These are phyloP conservation scores for Ornithoptera priamus DNA, from an alignment of 2,888 invertebrate genomes.

Conservation along the genomic window DNA sequence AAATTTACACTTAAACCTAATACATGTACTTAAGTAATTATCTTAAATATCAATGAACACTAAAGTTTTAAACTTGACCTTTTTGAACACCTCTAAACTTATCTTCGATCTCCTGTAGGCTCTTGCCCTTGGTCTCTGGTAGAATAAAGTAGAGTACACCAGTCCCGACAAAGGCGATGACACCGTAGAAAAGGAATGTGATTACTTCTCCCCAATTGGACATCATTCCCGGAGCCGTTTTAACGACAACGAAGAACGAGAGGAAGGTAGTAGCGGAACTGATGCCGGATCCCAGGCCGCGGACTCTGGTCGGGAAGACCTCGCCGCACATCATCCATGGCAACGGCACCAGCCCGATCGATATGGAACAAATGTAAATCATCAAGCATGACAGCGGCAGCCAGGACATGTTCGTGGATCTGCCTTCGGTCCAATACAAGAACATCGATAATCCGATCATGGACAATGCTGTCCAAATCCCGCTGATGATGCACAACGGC, in stretches of 20 bases:
- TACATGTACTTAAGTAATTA: slow-evolving; percentile 39
- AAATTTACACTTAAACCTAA: slow-evolving; percentile 51
- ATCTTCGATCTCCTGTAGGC: slow-evolving; percentile 84
- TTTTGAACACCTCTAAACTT: slow-evolving; percentile 64
- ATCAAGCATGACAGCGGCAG: slow-evolving; percentile 75
- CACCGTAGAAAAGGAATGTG: slow-evolving; percentile 83
- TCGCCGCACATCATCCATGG: slow-evolving; percentile 89
- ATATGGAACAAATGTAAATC: slow-evolving; percentile 80
- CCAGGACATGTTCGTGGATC: slow-evolving; percentile 68
- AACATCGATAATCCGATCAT: slow-evolving; percentile 79
- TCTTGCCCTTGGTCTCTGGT: slow-evolving; percentile 86
- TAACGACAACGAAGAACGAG: slow-evolving; percentile 83
- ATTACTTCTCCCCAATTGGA: slow-evolving; percentile 75
- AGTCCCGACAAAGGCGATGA: slow-evolving; percentile 80
- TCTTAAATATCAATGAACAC: slow-evolving; percentile 31
- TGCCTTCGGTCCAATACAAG: slow-evolving; percentile 55
- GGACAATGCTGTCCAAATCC: slow-evolving; percentile 80
- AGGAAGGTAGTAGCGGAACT: slow-evolving; percentile 83
- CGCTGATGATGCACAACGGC: slow-evolving; percentile 83
- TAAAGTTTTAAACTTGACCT: slow-evolving; percentile 46
- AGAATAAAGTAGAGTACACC: slow-evolving; percentile 79
- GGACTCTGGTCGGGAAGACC: slow-evolving; percentile 81
- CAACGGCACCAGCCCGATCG: slow-evolving; percentile 82
- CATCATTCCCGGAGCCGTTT: slow-evolving; percentile 83
- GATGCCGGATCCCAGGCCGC: slow-evolving; percentile 84